phyloP scores from a whole-genome alignment of 2,797 vertebrate genomes.

The Macrochelys suwanniensis region DNA sequence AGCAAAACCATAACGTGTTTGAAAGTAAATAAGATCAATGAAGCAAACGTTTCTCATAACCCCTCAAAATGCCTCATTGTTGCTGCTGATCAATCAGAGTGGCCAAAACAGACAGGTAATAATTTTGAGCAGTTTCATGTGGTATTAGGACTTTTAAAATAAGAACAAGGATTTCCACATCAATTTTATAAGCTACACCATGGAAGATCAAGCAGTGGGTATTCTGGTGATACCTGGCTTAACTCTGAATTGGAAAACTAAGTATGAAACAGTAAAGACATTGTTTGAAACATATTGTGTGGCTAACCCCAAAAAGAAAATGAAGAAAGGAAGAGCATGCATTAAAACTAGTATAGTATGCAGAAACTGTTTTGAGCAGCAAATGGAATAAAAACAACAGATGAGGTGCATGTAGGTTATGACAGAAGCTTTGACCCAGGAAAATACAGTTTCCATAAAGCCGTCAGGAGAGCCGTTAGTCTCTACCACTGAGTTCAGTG shows the following conservation, averaged over 20 bases:
- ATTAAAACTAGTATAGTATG: slow-evolving; percentile 47
- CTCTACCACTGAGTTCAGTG: not conserved
- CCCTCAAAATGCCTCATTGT: not conserved
- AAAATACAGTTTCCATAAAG: slow-evolving; percentile 54
- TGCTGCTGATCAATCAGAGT: not conserved
- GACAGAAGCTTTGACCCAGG: slow-evolving; percentile 12
- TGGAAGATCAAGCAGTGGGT: not conserved
- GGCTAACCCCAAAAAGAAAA: slow-evolving; percentile 60
- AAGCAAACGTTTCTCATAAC: slow-evolving; percentile 36
- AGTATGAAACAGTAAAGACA: not conserved
- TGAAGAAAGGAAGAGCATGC: slow-evolving; percentile 27
- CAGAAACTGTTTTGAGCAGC: slow-evolving; percentile 58
- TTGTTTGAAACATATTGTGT: slow-evolving; percentile 7
- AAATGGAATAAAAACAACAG: slow-evolving; percentile 45
- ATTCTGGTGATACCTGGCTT: not conserved
- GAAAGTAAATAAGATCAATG: not conserved
- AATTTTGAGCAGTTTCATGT: slow-evolving; percentile 6
- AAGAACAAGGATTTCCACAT: slow-evolving; percentile 4
- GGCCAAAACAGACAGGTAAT: not conserved
- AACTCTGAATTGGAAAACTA: not conserved
- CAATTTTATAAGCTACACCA: not conserved
- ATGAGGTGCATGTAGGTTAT: slow-evolving; percentile 74
- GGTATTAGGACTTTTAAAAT: not conserved
- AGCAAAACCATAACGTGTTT: not conserved
- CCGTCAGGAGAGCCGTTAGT: not conserved